phyloP scores from a whole-genome alignment of 2,113 vertebrate genomes.

The Trichechus manatus region DNA sequence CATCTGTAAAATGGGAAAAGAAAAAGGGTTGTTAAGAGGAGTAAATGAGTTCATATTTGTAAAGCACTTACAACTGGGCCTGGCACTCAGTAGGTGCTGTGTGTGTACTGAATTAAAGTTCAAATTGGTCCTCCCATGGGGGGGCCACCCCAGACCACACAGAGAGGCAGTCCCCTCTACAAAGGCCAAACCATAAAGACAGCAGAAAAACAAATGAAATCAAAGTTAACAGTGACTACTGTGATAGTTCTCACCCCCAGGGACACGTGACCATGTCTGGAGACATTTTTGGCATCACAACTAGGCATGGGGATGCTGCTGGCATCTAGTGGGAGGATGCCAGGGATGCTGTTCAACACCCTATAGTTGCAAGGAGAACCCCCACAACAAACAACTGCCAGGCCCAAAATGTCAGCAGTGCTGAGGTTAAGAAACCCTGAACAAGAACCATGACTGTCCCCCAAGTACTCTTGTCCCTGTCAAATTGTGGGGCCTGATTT shows the following conservation, averaged over 20 bases:
- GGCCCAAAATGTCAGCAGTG: not conserved
- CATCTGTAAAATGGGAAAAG: no score
- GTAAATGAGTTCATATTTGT: rapidly evolving
- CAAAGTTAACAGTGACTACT: not conserved
- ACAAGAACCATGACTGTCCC: not conserved
- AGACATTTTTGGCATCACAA: not conserved
- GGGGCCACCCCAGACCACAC: not conserved
- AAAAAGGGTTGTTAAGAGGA: no score
- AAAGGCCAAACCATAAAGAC: not conserved
- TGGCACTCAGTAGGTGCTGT: not conserved
- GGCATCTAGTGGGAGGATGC: not conserved
- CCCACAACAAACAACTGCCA: not conserved
- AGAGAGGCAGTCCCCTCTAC: not conserved
- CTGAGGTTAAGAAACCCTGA: not conserved
- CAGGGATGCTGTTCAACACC: no score
- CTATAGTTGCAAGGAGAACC: rapidly evolving
- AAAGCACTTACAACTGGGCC: not conserved
- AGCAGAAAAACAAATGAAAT: not conserved
- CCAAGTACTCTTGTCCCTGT: not conserved
- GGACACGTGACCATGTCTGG: rapidly evolving
- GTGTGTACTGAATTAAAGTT: not conserved
- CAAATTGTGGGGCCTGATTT: not conserved
- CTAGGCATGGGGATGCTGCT: not conserved
- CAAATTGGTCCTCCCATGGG: no score
- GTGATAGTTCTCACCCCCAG: not conserved